phyloP scores from a whole-genome alignment of 1,140 invertebrate genomes.

The Drosophila baimaii region DNA sequence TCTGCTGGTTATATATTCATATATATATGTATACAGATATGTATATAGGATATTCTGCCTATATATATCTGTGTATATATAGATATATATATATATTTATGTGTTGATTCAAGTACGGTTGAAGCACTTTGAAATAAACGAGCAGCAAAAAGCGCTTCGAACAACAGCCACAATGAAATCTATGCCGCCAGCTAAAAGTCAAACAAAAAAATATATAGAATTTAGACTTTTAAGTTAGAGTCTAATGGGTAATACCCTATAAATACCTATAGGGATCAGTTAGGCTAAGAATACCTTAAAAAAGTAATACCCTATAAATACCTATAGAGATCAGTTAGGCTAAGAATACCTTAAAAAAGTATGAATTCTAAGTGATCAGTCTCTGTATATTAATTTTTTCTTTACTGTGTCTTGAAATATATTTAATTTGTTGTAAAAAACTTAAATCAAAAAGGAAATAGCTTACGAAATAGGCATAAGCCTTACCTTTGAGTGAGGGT shows the following conservation, averaged over 20 bases:
- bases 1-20: conserved; percentile 4
- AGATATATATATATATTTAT: conserved; percentile 10
- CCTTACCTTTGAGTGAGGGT: too few relatives aligned
- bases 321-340: too few relatives aligned
- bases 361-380: too few relatives aligned
- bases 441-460: neutral
- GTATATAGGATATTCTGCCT: neutral
- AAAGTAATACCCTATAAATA: conserved; percentile 1
- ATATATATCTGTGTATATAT: neutral
- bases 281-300: too few relatives aligned
- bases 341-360: too few relatives aligned
- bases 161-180: conserved; percentile 44
- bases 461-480: neutral
- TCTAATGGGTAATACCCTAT: neutral
- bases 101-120: conserved; percentile 56
- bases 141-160: conserved; percentile 43
- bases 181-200: conserved; percentile 20
- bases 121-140: conserved; percentile 50
- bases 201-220: neutral
- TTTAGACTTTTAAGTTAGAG: neutral
- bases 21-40: neutral
- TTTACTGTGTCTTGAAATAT: neutral
- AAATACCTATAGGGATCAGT: too few relatives aligned
- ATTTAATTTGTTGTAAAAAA: neutral
- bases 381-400: too few relatives aligned